These are phyloP conservation scores for Dromiciops gliroides DNA, from an alignment of 2,113 vertebrate genomes.

Conservation along the genomic window DNA sequence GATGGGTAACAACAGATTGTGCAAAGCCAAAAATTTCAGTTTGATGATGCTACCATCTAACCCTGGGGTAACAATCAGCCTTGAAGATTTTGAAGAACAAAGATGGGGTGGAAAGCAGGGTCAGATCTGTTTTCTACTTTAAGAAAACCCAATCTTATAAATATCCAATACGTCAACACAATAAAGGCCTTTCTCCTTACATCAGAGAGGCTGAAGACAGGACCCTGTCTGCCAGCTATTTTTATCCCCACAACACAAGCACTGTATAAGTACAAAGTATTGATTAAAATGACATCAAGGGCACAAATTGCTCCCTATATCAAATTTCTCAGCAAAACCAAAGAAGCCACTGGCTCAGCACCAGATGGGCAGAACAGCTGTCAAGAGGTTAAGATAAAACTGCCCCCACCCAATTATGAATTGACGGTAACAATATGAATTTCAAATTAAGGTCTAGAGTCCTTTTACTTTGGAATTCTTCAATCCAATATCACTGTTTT, in stretches of 20 bases:
- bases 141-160: not conserved
- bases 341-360: conserved; percentile 25
- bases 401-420: not conserved
- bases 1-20: not conserved
- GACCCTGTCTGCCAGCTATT: not conserved
- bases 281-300: conserved; percentile 62
- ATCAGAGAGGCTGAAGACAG: not conserved
- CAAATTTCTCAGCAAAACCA: conserved; percentile 41
- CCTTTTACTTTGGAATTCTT: not conserved
- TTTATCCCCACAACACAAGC: not conserved
- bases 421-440: not conserved
- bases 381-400: not conserved
- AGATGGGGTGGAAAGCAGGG: not conserved
- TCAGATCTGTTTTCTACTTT: not conserved
- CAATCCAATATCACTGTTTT: not conserved
- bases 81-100: not conserved
- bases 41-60: not conserved
- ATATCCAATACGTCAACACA: not conserved
- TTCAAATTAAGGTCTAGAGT: conserved; percentile 4
- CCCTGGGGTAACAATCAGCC: not conserved
- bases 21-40: not conserved
- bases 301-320: conserved; percentile 47
- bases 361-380: conserved; percentile 8
- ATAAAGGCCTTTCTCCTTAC: not conserved
- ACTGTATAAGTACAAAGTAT: conserved; percentile 36